A percentile compares a stretch with the other conserved stretches of the same genome.
Evolutionary conservation across 1,140 invertebrate species (phyloP).

Genomic region (Lepidurus arcticus): DNA sequence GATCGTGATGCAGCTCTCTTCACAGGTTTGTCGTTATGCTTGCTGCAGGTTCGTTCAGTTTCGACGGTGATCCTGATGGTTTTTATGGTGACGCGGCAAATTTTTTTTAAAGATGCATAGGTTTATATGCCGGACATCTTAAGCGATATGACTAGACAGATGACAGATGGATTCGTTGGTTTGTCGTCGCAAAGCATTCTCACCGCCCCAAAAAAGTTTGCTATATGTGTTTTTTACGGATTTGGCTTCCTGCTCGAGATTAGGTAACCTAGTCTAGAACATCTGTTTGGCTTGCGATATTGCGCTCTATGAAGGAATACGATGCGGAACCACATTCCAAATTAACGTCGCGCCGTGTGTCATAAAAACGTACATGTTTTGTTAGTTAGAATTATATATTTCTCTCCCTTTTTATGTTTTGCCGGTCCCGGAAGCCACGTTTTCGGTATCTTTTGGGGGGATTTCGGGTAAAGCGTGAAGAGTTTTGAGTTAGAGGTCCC

Average conservation of each 20-base stretch:
- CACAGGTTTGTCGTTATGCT: background rate
- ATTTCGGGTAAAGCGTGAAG: background rate
- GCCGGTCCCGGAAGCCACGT: background rate
- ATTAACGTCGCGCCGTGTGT: background rate
- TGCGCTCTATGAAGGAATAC: too few species aligned
- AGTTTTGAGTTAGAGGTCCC: background rate
- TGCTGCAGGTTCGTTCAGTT: background rate
- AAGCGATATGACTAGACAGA: background rate
- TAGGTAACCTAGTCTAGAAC: too few species aligned
- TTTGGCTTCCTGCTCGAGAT: too few species aligned
- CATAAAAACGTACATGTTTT: background rate
- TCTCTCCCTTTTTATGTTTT: background rate
- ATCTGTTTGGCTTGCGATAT: too few species aligned
- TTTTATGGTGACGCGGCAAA: background rate
- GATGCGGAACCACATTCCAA: too few species aligned
- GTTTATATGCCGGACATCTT: background rate
- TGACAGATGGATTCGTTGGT: conserved; percentile 14
- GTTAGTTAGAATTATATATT: background rate
- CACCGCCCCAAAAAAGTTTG: background rate
- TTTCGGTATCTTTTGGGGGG: background rate
- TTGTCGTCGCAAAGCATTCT: background rate
- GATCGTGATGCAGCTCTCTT: background rate
- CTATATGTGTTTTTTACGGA: background rate
- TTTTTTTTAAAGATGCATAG: background rate
- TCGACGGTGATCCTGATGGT: background rate